Conservation (phyloP, 2,113 vertebrate genomes). For the Podarcis cretensis region DNA sequence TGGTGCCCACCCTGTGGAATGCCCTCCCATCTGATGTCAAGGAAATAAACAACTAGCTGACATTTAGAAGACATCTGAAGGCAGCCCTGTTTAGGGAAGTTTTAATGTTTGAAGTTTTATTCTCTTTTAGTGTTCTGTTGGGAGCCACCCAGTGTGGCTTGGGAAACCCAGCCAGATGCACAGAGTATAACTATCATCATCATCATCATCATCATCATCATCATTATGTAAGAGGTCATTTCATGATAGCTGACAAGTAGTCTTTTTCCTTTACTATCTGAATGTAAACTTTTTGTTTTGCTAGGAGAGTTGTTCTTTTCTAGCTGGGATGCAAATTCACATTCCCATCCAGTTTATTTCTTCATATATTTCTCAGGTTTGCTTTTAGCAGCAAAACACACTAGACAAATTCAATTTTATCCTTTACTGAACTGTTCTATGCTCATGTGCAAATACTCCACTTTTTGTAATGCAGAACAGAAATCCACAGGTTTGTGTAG, state of each 20-base stretch:
- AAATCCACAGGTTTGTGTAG: not conserved
- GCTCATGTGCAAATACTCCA: not conserved
- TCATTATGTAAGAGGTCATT: too few species aligned
- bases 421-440: not conserved
- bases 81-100: too few species aligned
- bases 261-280: not conserved
- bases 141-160: too few species aligned
- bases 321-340: not conserved
- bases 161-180: too few species aligned
- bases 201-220: too few species aligned
- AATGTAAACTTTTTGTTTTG: not conserved
- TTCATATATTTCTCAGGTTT: not conserved
- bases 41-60: too few species aligned
- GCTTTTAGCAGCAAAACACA: not conserved
- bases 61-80: too few species aligned
- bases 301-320: not conserved
- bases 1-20: too few species aligned
- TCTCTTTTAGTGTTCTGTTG: too few species aligned
- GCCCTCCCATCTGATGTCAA: too few species aligned
- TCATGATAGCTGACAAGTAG: not conserved
- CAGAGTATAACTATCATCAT: too few species aligned
- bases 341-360: not conserved
- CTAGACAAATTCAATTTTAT: constrained; percentile 3
- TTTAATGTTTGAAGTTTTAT: too few species aligned
- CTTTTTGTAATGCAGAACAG: not conserved